phyloP scores from a whole-genome alignment of 2,888 invertebrate species.

The Dascillus cervinus region DNA sequence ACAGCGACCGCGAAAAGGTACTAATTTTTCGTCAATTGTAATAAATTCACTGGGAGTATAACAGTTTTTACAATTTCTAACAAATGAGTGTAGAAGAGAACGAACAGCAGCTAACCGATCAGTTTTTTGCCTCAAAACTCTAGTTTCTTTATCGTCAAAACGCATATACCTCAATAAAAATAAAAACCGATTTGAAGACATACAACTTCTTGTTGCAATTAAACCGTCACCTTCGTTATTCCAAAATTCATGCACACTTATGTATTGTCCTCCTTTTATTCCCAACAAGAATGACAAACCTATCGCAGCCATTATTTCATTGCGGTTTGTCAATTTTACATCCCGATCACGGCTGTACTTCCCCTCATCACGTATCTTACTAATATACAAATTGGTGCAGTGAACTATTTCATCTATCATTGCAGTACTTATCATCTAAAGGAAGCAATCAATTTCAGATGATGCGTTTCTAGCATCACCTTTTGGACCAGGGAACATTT shows the following conservation, averaged over 20 bases:
- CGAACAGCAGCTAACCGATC: neutral
- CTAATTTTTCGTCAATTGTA: slow-evolving; percentile 1
- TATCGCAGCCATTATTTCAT: slow-evolving; percentile 1
- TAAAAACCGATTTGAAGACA: slow-evolving; percentile 1
- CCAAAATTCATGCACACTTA: slow-evolving; percentile 1
- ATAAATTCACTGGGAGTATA: neutral
- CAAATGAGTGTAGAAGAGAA: neutral
- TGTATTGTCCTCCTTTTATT: slow-evolving; percentile 1
- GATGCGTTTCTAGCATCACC: no score
- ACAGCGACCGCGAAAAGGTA: slow-evolving; percentile 1
- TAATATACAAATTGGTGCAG: slow-evolving; percentile 2
- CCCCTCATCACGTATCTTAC: no score
- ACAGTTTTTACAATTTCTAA: slow-evolving; percentile 1
- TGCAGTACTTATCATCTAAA: neutral
- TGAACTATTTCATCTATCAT: neutral
- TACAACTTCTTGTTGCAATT: neutral
- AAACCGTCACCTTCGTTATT: neutral
- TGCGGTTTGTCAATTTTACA: neutral
- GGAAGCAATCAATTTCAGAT: no score
- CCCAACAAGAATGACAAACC: neutral
- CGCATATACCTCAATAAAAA: slow-evolving; percentile 2
- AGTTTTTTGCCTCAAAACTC: neutral
- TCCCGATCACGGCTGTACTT: no score
- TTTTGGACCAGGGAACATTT: no score
- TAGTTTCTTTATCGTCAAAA: slow-evolving; percentile 1